These are phyloP conservation scores for Cyprinodon tularosa DNA, from an alignment of 2,113 vertebrate genomes.

Conservation along the genomic window DNA sequence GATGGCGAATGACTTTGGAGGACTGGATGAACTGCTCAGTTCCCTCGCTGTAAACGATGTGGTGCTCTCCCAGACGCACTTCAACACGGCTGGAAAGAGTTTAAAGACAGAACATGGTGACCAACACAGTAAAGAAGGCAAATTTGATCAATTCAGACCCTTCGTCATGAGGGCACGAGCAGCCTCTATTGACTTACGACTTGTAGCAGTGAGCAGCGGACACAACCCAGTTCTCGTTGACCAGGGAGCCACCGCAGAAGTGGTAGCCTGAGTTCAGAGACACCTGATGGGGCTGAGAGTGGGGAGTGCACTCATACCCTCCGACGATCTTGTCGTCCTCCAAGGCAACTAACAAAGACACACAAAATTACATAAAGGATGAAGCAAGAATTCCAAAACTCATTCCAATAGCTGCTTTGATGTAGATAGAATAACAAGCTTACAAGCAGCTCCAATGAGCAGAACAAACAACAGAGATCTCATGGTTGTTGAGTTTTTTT, in stretches of 20 bases:
- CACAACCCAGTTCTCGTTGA: conserved; percentile 83
- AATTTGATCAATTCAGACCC: neutral
- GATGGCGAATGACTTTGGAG: conserved; percentile 72
- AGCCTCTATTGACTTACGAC: conserved; percentile 69
- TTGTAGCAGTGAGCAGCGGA: conserved; percentile 89
- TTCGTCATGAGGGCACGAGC: neutral
- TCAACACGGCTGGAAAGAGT: conserved; percentile 63
- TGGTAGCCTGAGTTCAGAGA: conserved; percentile 84
- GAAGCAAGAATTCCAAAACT: neutral
- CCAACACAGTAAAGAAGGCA: neutral
- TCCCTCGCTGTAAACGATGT: conserved; percentile 76
- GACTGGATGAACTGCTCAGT: conserved; percentile 79
- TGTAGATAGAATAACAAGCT: conserved; percentile 22
- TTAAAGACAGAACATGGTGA: neutral
- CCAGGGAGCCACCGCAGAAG: conserved; percentile 81
- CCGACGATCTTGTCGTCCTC: conserved; percentile 86
- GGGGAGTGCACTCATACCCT: conserved; percentile 80
- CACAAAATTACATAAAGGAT: no score
- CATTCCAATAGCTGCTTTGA: no score
- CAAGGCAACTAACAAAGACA: conserved; percentile 45
- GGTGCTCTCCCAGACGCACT: conserved; percentile 83
- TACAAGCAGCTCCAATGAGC: conserved; percentile 78
- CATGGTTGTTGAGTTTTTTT: conserved; percentile 62
- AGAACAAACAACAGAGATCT: conserved; percentile 77
- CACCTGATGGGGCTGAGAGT: conserved; percentile 80